These are phyloP conservation scores for Chesias legatella DNA, from an alignment of 2,888 invertebrate species.

Conservation along the genomic window DNA sequence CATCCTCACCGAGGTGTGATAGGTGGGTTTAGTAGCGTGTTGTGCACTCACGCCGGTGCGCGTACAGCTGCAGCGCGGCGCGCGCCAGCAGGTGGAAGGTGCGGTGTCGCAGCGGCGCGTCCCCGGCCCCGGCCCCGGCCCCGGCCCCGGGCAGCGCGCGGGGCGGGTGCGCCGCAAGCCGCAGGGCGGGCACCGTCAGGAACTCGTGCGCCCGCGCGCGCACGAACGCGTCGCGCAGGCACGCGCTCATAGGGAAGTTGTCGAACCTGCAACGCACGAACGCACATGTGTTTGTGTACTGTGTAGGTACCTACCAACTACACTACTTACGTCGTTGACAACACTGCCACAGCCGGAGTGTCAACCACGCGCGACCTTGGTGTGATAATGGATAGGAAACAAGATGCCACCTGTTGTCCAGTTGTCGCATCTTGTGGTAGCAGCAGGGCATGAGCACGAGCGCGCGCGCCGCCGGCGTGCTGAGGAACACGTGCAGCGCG, in stretches of 20 bases:
- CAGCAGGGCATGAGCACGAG: slow-evolving; percentile 89
- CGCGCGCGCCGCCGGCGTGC: slow-evolving; percentile 75
- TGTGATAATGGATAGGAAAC: too few relatives aligned
- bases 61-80: slow-evolving; percentile 83
- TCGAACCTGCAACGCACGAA: slow-evolving; percentile 56
- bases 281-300: too few relatives aligned
- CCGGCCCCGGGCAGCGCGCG: too few relatives aligned
- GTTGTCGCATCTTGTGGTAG: slow-evolving; percentile 83
- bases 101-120: slow-evolving; percentile 71
- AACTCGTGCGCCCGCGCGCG: slow-evolving; percentile 56
- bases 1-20: not conserved
- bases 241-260: slow-evolving; percentile 84
- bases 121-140: slow-evolving; percentile 61
- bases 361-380: too few relatives aligned
- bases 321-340: too few relatives aligned
- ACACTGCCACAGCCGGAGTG: too few relatives aligned
- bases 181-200: slow-evolving; percentile 83
- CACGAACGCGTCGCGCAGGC: slow-evolving; percentile 59
- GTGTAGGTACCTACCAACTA: too few relatives aligned
- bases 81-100: slow-evolving; percentile 79
- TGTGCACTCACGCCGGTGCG: slow-evolving; percentile 75
- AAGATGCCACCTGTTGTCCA: too few relatives aligned
- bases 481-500: slow-evolving; percentile 83
- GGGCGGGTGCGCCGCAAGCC: slow-evolving; percentile 85
- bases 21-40: not conserved